Evolutionary conservation across 2,797 vertebrate species (phyloP).

Genomic region (Schizopygopsis pylzovi): DNA sequence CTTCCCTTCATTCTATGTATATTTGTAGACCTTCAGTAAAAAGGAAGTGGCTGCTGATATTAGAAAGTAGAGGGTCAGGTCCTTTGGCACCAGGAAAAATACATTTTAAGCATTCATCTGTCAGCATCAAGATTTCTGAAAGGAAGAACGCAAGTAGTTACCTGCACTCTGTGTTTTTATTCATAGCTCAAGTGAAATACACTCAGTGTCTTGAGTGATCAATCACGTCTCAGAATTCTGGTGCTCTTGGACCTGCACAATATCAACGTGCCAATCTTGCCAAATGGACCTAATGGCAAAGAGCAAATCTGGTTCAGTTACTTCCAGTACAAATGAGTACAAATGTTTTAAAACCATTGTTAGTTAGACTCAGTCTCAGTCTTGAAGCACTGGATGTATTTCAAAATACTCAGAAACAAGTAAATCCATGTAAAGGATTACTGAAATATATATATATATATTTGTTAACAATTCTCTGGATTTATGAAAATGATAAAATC

Average conservation of each 20-base stretch:
- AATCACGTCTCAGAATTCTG: constrained; percentile 73
- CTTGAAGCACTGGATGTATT: constrained; percentile 1
- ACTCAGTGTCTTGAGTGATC: constrained; percentile 72
- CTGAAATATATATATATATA: neutral
- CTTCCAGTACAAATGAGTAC: constrained; percentile 1
- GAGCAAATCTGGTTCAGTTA: constrained; percentile 18
- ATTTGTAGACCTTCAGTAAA: constrained; percentile 17
- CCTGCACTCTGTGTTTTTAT: constrained; percentile 69
- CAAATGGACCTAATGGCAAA: constrained; percentile 24
- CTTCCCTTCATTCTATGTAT: neutral
- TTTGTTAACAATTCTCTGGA: neutral
- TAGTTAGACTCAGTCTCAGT: constrained; percentile 7
- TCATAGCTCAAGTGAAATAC: constrained; percentile 72
- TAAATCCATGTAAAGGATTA: neutral
- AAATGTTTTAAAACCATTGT: constrained; percentile 24
- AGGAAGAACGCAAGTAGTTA: constrained; percentile 67
- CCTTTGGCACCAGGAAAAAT: constrained; percentile 24
- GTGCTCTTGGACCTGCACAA: constrained; percentile 55
- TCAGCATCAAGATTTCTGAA: constrained; percentile 60
- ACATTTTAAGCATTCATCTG: constrained; percentile 58
- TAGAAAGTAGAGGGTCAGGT: too few relatives aligned
- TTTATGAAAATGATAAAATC: neutral
- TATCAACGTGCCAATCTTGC: constrained; percentile 61
- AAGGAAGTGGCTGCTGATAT: constrained; percentile 8
- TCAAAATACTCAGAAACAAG: neutral